Evolutionary conservation across 2,888 invertebrate species (phyloP), one percentile per base, ranked within the genome.

Genomic region (Phyllotreta cruciferae): DNA sequence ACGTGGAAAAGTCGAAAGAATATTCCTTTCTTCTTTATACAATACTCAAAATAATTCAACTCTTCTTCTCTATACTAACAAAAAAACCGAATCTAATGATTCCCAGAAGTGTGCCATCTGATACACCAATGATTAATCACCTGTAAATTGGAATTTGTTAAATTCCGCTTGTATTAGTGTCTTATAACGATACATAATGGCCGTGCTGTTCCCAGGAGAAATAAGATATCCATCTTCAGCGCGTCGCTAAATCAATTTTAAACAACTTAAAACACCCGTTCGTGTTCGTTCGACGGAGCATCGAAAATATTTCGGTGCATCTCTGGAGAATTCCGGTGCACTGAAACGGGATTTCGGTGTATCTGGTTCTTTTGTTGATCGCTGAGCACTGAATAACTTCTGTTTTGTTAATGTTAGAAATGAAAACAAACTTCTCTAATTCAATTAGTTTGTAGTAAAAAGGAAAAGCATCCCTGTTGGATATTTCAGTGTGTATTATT

Each of bases 61-160:
- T 24, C 24, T 24, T 24, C 24, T 24, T 24, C 24, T 24, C 24
- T 24, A 24, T 24, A 24, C 24, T n/a, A 24, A 24, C 24, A 24
- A 24, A 24, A 24, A 24, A 24, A 24, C 24, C 24, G 24, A 24
- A 24, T 24, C 24, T 24, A 24, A 24, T 24, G 36, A 50, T 50
- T 58, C 58, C 3, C 4, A 58, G 58, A 58, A 58, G 58, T 41
- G 58, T 58, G 58, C 50, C 58, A 58, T 58, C 52, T 50, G 35
- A 34, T 13, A 35, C 39, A 49, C 11, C 35, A 35, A 52, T 58
- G 58, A 58, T 50, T 50, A 58, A 58, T 58, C 41, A 36, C 42
- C 36, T 42, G 50, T 58, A 41, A 58, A 50, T 50, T 41, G 34
- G 52, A 58, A 58, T 50, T 42, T 58, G 50, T 50, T 34, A 13